Base-by-base conservation (phyloP, 2,888 invertebrate species). In the Mesoligia furuncula region DNA sequence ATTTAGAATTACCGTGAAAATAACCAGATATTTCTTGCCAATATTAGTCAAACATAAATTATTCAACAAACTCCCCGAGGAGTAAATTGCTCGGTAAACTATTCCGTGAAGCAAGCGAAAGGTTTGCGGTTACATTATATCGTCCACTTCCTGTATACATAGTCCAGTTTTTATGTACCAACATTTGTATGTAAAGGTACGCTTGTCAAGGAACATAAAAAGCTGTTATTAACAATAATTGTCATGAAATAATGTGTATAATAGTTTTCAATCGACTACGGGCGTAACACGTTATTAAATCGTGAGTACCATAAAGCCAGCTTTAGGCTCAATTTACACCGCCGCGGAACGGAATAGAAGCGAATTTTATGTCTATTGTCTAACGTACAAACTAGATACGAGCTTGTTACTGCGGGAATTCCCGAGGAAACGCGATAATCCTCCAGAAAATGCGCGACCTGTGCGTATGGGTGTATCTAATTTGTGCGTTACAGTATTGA, bases 121-220 rank as follows among this genome's bases (percentile, higher is more conserved):
- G 82, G 85, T 84, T 79, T 84, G 86, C 81, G 79, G 86, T 81
- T 89, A 79, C 85, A 84, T 86, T 85, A 87, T 81, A 79, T 4
- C n/a, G 69, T 69, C 83, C 70, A 88, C 89, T 90, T 91, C 91
- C 91, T 90, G 88, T 81, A 84, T 79, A 77, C 84, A 78, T 77
- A 85, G 74, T 67, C 85, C 73, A 73, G 85, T 85, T 85, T 85
- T 77, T 76, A 70, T 70, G 48, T 75, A 24, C 36, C 69, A 59
- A 83, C 9, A 68, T 62, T 67, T 67, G n/a, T 54, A 64, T 54
- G 24, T 31, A 81, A 61, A 62, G 39, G 42, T 54, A 59, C 5
- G 13, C 24, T 71, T 59, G 42, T 24, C 36, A 36, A 45, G 27
- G 11, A n/a, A 51, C 75, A 67, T 76, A 48, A 48, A 71, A n/a